phyloP scores from a whole-genome alignment of 2,113 vertebrate genomes.

The Phaetusa simplex region DNA sequence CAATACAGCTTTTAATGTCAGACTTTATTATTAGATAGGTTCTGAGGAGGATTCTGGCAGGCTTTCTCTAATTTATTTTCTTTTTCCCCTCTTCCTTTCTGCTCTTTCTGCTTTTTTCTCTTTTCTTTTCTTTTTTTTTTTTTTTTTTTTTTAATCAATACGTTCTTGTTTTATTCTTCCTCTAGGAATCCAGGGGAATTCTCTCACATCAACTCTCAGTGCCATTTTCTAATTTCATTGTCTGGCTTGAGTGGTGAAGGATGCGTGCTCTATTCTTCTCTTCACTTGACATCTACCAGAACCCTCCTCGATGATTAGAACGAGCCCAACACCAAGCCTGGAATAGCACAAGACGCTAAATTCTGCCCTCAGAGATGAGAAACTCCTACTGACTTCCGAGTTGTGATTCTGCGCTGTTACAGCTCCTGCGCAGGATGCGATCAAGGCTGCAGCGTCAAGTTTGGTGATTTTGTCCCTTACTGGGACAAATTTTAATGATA shows the following conservation, averaged over 20 bases:
- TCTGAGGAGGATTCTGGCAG: background rate
- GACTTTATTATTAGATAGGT: slow-evolving; percentile 4
- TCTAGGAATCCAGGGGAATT: slow-evolving; percentile 39
- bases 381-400: background rate
- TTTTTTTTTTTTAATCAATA: background rate
- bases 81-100: background rate
- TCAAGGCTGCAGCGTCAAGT: background rate
- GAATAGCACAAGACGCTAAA: background rate
- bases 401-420: background rate
- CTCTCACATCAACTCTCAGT: slow-evolving; percentile 32
- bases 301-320: slow-evolving; percentile 46
- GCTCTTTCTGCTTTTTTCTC: background rate
- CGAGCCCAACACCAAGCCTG: background rate
- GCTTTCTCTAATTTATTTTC: slow-evolving; percentile 5
- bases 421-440: background rate
- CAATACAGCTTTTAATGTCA: background rate
- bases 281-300: slow-evolving; percentile 56
- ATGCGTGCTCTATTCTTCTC: slow-evolving; percentile 30
- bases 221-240: slow-evolving; percentile 49
- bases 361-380: background rate
- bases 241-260: slow-evolving; percentile 33
- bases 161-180: slow-evolving; percentile 27
- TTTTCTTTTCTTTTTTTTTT: background rate
- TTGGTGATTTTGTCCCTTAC: background rate
- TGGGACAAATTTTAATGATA: background rate